phyloP scores from a whole-genome alignment of 2,113 vertebrate genomes.

The Poeciliopsis prolifica region DNA sequence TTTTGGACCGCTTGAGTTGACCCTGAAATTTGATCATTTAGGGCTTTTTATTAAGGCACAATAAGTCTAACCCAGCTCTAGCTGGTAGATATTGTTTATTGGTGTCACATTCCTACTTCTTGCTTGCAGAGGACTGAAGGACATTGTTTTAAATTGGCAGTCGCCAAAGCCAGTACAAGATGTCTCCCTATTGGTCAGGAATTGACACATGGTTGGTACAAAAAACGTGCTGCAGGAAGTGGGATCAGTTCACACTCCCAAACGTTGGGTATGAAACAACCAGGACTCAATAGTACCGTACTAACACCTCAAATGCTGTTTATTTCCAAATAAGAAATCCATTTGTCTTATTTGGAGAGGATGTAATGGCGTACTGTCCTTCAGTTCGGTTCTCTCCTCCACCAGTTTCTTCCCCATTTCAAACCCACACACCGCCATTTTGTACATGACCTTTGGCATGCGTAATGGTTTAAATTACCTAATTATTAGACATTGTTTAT shows the following conservation, averaged over 20 bases:
- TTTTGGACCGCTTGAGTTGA: neutral
- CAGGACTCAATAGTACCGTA: no score
- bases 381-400: neutral
- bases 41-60: neutral
- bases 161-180: neutral
- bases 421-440: no score
- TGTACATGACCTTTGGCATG: no score
- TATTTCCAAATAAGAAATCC: no score
- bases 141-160: neutral
- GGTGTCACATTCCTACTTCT: neutral
- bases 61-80: neutral
- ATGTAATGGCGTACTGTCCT: neutral
- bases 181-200: neutral
- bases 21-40: neutral
- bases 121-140: neutral
- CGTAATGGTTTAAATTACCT: neutral
- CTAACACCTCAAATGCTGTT: no score
- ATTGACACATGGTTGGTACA: neutral
- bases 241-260: no score
- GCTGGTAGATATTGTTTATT: neutral
- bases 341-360: no score
- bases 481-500: neutral
- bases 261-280: no score
- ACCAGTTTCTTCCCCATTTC: no score
- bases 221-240: neutral